phyloP scores from a whole-genome alignment of 2,888 invertebrate genomes.

The Drosophila atroscutellata region DNA sequence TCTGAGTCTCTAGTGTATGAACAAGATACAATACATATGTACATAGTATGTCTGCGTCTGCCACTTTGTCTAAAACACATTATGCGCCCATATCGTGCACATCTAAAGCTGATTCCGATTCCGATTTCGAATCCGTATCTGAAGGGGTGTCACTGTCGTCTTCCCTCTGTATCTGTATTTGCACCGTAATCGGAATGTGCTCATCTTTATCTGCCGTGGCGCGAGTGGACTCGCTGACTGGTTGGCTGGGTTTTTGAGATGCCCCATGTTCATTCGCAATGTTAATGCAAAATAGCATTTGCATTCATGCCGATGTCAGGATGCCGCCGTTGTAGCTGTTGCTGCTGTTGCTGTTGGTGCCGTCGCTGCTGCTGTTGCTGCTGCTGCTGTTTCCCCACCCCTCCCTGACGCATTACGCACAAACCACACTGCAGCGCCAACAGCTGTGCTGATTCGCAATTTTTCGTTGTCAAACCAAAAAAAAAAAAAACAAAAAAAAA shows the following conservation, averaged over 20 bases:
- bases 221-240: conserved; percentile 15
- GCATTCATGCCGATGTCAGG: conserved; percentile 63
- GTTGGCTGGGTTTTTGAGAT: conserved; percentile 15
- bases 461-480: conserved; percentile 61
- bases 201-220: conserved; percentile 48
- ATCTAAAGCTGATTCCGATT: conserved; percentile 43
- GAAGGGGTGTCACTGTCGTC: conserved; percentile 47
- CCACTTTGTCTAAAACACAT: conserved; percentile 63
- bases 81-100: conserved; percentile 35
- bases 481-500: conserved; percentile 45
- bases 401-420: conserved; percentile 4
- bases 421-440: conserved; percentile 44
- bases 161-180: conserved; percentile 38
- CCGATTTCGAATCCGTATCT: conserved; percentile 15
- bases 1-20: not conserved
- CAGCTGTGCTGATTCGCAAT: conserved; percentile 72
- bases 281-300: conserved; percentile 73
- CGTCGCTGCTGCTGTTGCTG: not conserved
- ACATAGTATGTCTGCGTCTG: conserved; percentile 37
- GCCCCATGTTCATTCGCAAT: conserved; percentile 54
- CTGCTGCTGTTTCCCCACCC: not conserved
- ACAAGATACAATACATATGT: not conserved
- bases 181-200: conserved; percentile 60
- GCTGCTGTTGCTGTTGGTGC: not conserved
- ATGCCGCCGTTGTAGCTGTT: conserved; percentile 14